A percentile compares a stretch with the other conserved stretches of the same genome.
Evolutionary conservation across 2,888 invertebrate species (phyloP).

Genomic region (Neria commutata): DNA sequence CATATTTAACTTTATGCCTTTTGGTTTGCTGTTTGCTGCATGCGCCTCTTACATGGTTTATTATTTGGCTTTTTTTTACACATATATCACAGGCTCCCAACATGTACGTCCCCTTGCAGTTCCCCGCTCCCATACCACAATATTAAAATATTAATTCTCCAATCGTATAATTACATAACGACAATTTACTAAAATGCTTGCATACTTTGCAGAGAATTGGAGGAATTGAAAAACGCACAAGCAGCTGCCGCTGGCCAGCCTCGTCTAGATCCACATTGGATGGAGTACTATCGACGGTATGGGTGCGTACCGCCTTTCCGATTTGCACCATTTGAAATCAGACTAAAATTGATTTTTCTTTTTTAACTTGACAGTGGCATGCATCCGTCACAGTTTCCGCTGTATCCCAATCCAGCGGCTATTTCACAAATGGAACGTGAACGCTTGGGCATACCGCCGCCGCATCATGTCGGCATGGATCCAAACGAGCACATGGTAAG

Average conservation of each 20-base stretch:
- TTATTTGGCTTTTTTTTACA: too few species aligned
- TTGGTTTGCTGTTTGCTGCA: too few species aligned
- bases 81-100: too few species aligned
- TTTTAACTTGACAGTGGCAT: conserved; percentile 63
- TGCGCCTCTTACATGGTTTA: too few species aligned
- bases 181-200: conserved; percentile 13
- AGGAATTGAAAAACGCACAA: conserved; percentile 79
- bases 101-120: neutral
- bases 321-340: too few species aligned
- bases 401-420: conserved; percentile 76
- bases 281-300: conserved; percentile 81
- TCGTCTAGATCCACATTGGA: conserved; percentile 79
- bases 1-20: too few species aligned
- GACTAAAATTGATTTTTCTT: neutral
- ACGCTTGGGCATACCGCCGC: conserved; percentile 78
- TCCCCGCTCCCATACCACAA: neutral
- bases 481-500: conserved; percentile 89
- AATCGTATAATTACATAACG: too few species aligned
- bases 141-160: too few species aligned
- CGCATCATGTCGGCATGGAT: conserved; percentile 66
- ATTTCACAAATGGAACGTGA: conserved; percentile 87
- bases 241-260: conserved; percentile 69
- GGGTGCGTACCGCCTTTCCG: neutral
- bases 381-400: conserved; percentile 70
- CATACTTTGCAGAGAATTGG: conserved; percentile 69